phyloP scores from a whole-genome alignment of 2,888 invertebrate species.

The Drosophila pseudotalamancana region DNA sequence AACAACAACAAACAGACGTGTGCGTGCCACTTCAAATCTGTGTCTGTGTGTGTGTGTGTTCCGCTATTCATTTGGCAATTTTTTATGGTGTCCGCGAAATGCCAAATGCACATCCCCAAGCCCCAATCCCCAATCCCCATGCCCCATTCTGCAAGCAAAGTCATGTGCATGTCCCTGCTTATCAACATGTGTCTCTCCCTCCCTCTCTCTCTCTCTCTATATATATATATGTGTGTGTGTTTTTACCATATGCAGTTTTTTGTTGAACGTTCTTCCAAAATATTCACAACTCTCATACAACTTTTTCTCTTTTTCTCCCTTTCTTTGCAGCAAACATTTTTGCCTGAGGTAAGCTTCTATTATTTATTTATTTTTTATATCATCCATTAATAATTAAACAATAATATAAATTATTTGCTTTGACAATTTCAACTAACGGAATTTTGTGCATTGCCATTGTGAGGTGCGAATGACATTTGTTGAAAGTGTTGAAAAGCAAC shows the following conservation, averaged over 20 bases:
- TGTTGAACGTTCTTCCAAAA: conserved; percentile 31
- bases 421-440: no score
- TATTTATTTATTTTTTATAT: not conserved
- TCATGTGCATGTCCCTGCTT: conserved; percentile 29
- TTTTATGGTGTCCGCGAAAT: conserved; percentile 52
- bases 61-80: conserved; percentile 58
- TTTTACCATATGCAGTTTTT: conserved; percentile 14
- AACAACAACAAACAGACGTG: conserved; percentile 3
- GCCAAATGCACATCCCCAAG: conserved; percentile 21
- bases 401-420: not conserved
- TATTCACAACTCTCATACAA: conserved; percentile 13
- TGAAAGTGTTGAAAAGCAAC: not conserved
- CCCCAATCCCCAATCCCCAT: no score
- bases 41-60: conserved; percentile 21
- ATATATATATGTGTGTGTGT: not conserved
- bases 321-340: conserved; percentile 5
- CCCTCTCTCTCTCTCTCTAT: not conserved
- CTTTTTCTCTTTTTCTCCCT: not conserved
- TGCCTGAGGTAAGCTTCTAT: conserved; percentile 34
- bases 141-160: not conserved
- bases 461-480: not conserved
- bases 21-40: conserved; percentile 14
- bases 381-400: no score
- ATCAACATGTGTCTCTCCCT: conserved; percentile 21
- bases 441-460: no score